A percentile compares a stretch with the other conserved stretches of the same genome.
Evolutionary conservation across 2,888 invertebrate species (phyloP).

Genomic region (Celastrina argiolus): DNA sequence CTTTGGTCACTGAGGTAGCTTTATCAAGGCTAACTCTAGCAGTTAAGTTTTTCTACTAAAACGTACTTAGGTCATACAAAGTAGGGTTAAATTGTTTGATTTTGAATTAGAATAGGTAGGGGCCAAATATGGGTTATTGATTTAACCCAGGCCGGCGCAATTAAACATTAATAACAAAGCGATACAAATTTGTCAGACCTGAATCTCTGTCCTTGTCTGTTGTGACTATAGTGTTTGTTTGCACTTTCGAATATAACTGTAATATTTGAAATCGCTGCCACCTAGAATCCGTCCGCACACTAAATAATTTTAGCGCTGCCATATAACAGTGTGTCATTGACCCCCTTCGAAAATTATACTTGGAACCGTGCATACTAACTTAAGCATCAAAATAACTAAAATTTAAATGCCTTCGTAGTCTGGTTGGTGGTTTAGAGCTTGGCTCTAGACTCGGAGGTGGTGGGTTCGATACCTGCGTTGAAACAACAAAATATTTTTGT

Average conservation of each 20-base stretch:
- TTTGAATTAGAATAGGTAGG: too few species aligned
- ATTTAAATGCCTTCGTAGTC: too few species aligned
- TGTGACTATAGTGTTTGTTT: slow-evolving; percentile 10
- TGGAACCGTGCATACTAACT: neutral
- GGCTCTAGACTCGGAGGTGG: too few species aligned
- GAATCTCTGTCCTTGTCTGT: slow-evolving; percentile 10
- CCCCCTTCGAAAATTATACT: slow-evolving; percentile 6
- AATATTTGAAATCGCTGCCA: slow-evolving; percentile 17
- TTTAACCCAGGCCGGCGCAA: too few species aligned
- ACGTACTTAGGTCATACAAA: too few species aligned
- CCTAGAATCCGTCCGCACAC: slow-evolving; percentile 6
- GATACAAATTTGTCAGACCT: neutral
- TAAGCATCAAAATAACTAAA: neutral
- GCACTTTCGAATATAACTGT: slow-evolving; percentile 19
- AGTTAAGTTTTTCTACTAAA: neutral
- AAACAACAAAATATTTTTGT: too few species aligned
- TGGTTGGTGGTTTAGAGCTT: too few species aligned
- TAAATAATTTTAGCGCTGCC: slow-evolving; percentile 16
- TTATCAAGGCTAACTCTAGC: neutral
- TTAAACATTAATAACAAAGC: neutral
- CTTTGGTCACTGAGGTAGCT: neutral
- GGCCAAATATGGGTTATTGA: too few species aligned
- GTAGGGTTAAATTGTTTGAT: too few species aligned
- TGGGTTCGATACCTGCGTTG: too few species aligned
- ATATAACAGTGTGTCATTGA: slow-evolving; percentile 5